Percentiles rank a stretch among this genome's conserved stretches.
phyloP scores from a whole-genome alignment of 2,888 invertebrate species.

The Drosophila formosana region DNA sequence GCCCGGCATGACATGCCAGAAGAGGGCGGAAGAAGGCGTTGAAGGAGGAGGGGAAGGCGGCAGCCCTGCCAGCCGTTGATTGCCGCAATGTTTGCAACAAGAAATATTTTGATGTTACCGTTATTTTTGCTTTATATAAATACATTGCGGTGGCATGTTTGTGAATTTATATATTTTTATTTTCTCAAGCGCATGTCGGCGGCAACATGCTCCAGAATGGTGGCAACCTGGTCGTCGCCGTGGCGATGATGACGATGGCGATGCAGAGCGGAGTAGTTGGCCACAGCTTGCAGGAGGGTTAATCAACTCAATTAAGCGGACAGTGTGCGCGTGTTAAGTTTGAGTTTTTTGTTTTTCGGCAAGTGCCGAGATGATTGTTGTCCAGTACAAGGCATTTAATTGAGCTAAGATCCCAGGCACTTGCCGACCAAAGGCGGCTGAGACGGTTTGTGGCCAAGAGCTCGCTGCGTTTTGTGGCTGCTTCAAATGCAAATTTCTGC shows the following conservation, averaged over 20 bases:
- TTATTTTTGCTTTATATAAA: slow-evolving; percentile 69
- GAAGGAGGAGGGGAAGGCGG: slow-evolving; percentile 12
- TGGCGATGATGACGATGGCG: background rate
- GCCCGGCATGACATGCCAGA: slow-evolving; percentile 64
- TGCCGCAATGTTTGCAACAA: slow-evolving; percentile 57
- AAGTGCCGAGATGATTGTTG: slow-evolving; percentile 55
- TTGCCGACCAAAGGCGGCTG: background rate
- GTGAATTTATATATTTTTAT: slow-evolving; percentile 63
- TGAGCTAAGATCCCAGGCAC: slow-evolving; percentile 47
- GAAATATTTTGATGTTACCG: slow-evolving; percentile 73
- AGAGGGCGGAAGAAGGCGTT: slow-evolving; percentile 46
- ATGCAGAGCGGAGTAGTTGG: background rate
- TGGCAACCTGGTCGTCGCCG: background rate
- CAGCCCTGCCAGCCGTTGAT: slow-evolving; percentile 36
- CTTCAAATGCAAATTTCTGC: slow-evolving; percentile 51
- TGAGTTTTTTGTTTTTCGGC: slow-evolving; percentile 32
- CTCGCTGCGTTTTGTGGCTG: slow-evolving; percentile 47
- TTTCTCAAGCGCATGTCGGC: slow-evolving; percentile 66
- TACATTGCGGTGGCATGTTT: slow-evolving; percentile 49
- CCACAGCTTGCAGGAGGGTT: slow-evolving; percentile 42
- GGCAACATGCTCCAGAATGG: slow-evolving; percentile 37
- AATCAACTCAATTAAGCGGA: slow-evolving; percentile 79
- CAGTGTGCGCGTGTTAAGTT: slow-evolving; percentile 63
- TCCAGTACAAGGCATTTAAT: slow-evolving; percentile 71
- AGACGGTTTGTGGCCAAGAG: background rate